Evolutionary conservation across 2,888 invertebrate genomes (phyloP).

Genomic region (Odontomyia ornata): DNA sequence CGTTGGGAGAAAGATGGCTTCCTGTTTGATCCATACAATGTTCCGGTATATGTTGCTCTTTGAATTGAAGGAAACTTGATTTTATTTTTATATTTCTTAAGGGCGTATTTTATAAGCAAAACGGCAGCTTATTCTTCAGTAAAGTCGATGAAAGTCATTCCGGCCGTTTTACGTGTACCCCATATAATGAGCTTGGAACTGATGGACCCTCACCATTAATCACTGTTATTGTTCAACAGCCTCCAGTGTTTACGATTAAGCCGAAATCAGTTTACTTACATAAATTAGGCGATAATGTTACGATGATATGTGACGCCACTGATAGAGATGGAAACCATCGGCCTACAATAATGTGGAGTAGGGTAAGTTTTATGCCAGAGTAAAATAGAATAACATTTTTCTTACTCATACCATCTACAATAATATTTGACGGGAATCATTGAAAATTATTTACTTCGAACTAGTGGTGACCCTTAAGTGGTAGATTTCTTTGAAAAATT

Average conservation of each 20-base stretch:
- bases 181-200: conserved; percentile 87
- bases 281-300: conserved; percentile 80
- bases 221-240: conserved; percentile 83
- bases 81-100: too few relatives aligned
- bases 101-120: conserved; percentile 84
- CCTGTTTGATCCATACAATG: conserved; percentile 88
- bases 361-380: conserved; percentile 63
- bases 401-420: neutral
- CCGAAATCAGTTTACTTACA: conserved; percentile 86
- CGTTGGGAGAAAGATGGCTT: conserved; percentile 95
- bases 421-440: too few relatives aligned
- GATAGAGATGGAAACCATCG: conserved; percentile 73
- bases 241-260: conserved; percentile 82
- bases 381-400: neutral
- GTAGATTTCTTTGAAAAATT: too few relatives aligned
- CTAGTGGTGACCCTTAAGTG: too few relatives aligned
- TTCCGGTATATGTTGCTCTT: conserved; percentile 65
- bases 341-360: conserved; percentile 74
- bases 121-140: conserved; percentile 84
- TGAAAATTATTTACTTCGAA: too few relatives aligned
- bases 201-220: conserved; percentile 86
- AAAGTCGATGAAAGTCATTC: conserved; percentile 86
- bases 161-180: conserved; percentile 90
- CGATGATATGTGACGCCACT: conserved; percentile 83
- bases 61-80: too few relatives aligned